Conservation (phyloP, 2,797 vertebrate genomes). For the Hypotaenidia philippensis region DNA sequence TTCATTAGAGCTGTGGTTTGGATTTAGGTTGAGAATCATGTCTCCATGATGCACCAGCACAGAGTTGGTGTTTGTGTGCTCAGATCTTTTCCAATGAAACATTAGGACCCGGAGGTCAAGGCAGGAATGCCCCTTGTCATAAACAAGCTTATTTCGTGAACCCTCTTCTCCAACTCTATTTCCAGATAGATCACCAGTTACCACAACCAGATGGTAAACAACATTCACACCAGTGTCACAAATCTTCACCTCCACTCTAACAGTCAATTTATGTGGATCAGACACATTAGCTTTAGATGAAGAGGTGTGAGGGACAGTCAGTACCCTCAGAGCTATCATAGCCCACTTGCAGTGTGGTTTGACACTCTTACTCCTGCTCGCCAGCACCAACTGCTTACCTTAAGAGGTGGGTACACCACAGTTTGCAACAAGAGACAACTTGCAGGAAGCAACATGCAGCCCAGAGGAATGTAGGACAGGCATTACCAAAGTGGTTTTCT, state of each 20-base stretch:
- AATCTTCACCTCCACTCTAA: neutral
- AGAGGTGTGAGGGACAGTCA: neutral
- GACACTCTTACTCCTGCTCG: neutral
- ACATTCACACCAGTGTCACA: neutral
- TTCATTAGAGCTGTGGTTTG: too few species aligned
- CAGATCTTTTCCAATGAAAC: neutral
- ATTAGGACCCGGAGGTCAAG: neutral
- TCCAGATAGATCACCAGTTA: neutral
- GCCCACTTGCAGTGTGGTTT: accelerated
- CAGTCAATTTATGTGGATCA: neutral
- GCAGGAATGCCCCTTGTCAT: neutral
- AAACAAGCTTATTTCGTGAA: neutral
- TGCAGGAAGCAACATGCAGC: neutral
- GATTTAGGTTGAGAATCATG: too few species aligned
- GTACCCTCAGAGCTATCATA: neutral
- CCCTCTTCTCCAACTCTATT: neutral
- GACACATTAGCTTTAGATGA: neutral
- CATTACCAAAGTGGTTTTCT: neutral
- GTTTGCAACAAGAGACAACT: neutral
- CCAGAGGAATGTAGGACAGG: neutral
- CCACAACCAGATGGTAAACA: neutral
- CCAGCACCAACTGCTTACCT: neutral
- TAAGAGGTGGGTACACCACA: neutral
- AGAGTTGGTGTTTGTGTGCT: accelerated
- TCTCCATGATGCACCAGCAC: neutral